Base-by-base conservation (phyloP, 2,888 invertebrate species). In the Dione vanillae region DNA sequence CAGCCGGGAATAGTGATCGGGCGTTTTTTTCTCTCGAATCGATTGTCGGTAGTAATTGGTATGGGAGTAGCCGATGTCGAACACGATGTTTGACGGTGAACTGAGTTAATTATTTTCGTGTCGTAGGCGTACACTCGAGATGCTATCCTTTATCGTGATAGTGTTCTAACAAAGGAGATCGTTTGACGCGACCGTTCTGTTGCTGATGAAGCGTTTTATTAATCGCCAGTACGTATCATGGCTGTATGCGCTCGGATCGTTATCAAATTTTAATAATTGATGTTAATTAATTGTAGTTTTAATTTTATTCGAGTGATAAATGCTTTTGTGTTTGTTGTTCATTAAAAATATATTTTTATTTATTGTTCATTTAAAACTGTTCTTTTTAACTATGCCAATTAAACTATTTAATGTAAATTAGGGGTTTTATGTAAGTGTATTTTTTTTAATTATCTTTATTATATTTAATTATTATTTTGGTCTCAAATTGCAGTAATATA, bases 101-200 rank as follows among this genome's bases (percentile, higher is more conserved):
- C 83, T 80, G 85, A 86, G 90, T 89, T 92, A 92, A 92, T 92
- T 92, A 92, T 92, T 92, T 92, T 90, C 88, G 83, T 90, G 89
- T 91, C 86, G 90, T 89, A 89, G 90, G 89, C 90, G 89, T 74
- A 86, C 83, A 85, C 83, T 84, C 82, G 81, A 85, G 91, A 91
- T 91, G 77, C 76, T 87, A 91, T 91, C 90, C 79, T 73, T 73
- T 78, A 84, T 84, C 84, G 82, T 84, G 88, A 89, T 90, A 84
- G 82, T 81, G 80, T 79, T 77, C 81, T 80, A 80, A 80, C 84
- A 84, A 87, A 86, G 81, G 85, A 86, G 88, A 90, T 86, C 74
- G 74, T 74, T 71, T 84, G 84, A 83, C 81, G 81, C 78, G 81
- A 81, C 75, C 78, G 80, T 80, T 79, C 75, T 83, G 83, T 85